Conservation (phyloP, 2,113 vertebrate genomes). For the Bombycilla garrulus region DNA sequence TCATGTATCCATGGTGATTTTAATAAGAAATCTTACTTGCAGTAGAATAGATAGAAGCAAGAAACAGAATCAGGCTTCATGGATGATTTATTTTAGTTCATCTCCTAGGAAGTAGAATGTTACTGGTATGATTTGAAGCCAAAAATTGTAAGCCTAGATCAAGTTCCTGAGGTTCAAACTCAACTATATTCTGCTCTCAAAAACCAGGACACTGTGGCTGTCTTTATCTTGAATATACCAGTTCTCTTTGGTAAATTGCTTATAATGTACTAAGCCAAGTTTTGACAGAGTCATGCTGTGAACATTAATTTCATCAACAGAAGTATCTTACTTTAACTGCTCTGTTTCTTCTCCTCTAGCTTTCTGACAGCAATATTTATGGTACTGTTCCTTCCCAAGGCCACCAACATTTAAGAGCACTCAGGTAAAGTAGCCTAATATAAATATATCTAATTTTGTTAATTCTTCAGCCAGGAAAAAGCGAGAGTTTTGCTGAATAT, state of each 20-base stretch:
- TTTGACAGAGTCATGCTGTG: neutral
- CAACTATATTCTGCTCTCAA: neutral
- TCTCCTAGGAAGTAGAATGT: constrained; percentile 37
- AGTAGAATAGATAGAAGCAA: constrained; percentile 28
- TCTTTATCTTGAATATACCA: neutral
- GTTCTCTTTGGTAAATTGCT: neutral
- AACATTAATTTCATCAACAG: neutral
- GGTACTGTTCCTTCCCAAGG: neutral
- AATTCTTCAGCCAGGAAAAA: neutral
- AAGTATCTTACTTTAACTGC: neutral
- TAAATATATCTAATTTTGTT: neutral
- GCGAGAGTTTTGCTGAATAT: neutral
- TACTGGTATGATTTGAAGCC: constrained; percentile 27
- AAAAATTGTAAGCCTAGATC: constrained; percentile 39
- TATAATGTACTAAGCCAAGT: neutral
- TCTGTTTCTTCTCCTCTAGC: neutral
- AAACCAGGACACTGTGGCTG: neutral
- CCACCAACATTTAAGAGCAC: neutral
- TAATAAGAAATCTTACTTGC: constrained; percentile 57
- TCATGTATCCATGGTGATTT: constrained; percentile 63
- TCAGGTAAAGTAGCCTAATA: neutral
- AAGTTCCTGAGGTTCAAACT: constrained; percentile 6
- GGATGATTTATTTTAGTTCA: constrained; percentile 46
- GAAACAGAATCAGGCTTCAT: constrained; percentile 21
- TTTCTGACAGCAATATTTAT: neutral